Percentiles rank a stretch among this genome's conserved stretches.
Evolutionary conservation across 2,113 vertebrate genomes (phyloP).

Genomic region (Mirounga angustirostris): DNA sequence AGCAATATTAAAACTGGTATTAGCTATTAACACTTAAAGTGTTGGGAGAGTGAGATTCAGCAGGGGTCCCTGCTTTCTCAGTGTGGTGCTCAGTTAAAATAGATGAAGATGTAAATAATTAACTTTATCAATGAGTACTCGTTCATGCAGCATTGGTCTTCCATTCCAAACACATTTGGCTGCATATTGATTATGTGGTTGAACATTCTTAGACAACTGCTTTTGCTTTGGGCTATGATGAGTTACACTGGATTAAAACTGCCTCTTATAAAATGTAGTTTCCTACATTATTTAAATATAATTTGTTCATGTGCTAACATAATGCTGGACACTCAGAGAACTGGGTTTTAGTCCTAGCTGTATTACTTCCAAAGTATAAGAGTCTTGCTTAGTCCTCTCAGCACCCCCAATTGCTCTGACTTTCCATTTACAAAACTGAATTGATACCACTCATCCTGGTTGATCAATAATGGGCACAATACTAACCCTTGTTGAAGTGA

Average conservation of each 20-base stretch:
- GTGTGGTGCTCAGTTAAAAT: conserved; percentile 13
- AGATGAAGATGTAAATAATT: conserved; percentile 61
- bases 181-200: not conserved
- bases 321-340: not conserved
- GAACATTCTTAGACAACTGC: not conserved
- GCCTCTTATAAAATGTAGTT: conserved; percentile 7
- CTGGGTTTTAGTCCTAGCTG: not conserved
- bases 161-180: not conserved
- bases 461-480: not conserved
- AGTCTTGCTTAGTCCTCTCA: not conserved
- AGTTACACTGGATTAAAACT: conserved; percentile 28
- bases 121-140: not conserved
- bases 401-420: not conserved
- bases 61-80: not conserved
- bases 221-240: conserved; percentile 53
- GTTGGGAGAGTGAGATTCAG: not conserved
- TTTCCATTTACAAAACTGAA: not conserved
- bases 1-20: conserved; percentile 57
- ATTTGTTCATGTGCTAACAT: conserved; percentile 21
- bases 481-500: not conserved
- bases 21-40: conserved; percentile 29
- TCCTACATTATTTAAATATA: not conserved
- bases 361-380: not conserved
- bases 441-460: not conserved
- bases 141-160: not conserved